Percentiles rank a stretch among this genome's conserved stretches.
Evolutionary conservation across 2,888 invertebrate genomes (phyloP).

Genomic region (Octodonta nipae): DNA sequence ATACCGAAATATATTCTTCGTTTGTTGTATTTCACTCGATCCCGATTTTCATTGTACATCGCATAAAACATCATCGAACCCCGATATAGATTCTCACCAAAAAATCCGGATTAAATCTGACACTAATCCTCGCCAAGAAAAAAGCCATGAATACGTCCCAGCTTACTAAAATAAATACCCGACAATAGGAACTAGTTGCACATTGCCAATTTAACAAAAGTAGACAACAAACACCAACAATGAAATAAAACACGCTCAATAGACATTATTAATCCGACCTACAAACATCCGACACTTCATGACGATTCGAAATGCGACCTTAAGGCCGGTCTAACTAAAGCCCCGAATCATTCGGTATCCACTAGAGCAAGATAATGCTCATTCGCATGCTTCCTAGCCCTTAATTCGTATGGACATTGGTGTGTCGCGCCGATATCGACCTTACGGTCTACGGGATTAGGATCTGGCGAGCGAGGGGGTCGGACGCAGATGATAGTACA

Average conservation of each 20-base stretch:
- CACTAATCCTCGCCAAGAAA: constrained; percentile 31
- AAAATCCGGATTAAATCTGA: constrained; percentile 26
- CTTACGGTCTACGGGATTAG: constrained; percentile 6
- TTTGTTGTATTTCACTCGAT: too few species aligned
- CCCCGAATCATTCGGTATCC: constrained; percentile 13
- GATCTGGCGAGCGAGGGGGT: constrained; percentile 9
- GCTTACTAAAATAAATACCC: constrained; percentile 37
- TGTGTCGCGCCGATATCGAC: constrained; percentile 14
- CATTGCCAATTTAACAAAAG: constrained; percentile 35
- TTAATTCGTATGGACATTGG: constrained; percentile 36
- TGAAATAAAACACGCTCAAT: constrained; percentile 39
- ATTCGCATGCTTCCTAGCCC: constrained; percentile 29
- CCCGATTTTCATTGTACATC: too few species aligned
- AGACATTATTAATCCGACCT: constrained; percentile 36
- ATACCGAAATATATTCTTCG: too few species aligned
- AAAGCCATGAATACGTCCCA: constrained; percentile 34
- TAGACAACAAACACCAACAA: constrained; percentile 38
- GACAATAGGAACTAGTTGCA: constrained; percentile 35
- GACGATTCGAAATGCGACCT: constrained; percentile 15
- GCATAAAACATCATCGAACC: too few species aligned
- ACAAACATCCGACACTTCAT: constrained; percentile 33
- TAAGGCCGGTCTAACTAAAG: constrained; percentile 9
- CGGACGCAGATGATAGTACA: constrained; percentile 26
- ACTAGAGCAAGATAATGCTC: constrained; percentile 32
- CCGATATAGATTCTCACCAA: too few species aligned